Evolutionary conservation across 2,797 vertebrate genomes (phyloP).

Genomic region (Danio kyathit): DNA sequence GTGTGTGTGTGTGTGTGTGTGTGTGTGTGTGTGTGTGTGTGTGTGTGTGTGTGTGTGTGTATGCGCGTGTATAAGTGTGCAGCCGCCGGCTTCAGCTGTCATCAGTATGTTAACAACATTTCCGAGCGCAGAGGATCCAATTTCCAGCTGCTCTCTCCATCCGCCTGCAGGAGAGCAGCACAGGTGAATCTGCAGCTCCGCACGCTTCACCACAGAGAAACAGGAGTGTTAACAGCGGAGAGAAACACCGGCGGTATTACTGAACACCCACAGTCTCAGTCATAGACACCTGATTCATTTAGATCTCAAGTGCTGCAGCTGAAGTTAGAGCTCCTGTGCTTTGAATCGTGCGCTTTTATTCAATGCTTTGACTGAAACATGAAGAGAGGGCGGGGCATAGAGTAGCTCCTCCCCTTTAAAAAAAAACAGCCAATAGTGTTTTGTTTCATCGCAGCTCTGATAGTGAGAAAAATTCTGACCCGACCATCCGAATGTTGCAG

Average conservation of each 20-base stretch:
- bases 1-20: neutral
- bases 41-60: no score
- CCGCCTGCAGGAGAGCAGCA: neutral
- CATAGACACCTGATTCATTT: slow-evolving; percentile 29
- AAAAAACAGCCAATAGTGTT: no score
- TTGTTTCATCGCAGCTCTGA: no score
- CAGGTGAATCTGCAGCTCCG: neutral
- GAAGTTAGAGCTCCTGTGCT: neutral
- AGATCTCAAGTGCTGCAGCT: slow-evolving; percentile 7
- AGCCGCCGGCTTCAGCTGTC: neutral
- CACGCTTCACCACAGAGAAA: neutral
- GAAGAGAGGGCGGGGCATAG: no score
- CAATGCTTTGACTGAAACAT: no score
- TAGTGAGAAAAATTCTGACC: no score
- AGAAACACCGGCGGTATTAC: neutral
- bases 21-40: neutral
- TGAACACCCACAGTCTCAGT: neutral
- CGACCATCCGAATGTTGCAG: no score
- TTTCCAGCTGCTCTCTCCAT: slow-evolving; percentile 7
- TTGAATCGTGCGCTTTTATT: no score
- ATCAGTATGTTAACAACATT: slow-evolving; percentile 35
- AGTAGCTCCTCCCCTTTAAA: no score
- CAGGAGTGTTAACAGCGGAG: slow-evolving; percentile 12
- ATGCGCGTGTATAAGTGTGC: no score
- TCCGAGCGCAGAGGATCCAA: neutral